Conservation (phyloP, 2,888 invertebrate species). For the Tanytarsus gracilentus region DNA sequence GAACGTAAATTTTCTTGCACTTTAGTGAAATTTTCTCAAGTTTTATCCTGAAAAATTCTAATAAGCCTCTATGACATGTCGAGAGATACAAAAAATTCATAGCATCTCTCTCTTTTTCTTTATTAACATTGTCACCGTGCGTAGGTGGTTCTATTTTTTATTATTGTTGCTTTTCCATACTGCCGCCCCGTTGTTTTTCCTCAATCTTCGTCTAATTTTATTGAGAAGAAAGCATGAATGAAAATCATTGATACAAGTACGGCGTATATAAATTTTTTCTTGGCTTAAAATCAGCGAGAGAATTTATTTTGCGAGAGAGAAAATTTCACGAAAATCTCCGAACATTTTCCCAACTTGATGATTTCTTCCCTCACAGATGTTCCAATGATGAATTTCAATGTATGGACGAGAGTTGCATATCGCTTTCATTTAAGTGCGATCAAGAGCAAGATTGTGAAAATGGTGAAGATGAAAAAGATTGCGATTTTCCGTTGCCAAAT, state of each 20-base stretch:
- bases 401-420: slow-evolving; percentile 62
- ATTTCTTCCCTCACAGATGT: slow-evolving; percentile 46
- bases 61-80: background rate
- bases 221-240: slow-evolving; percentile 22
- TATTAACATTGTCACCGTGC: slow-evolving; percentile 24
- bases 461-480: slow-evolving; percentile 15
- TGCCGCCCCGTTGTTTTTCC: slow-evolving; percentile 4
- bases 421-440: slow-evolving; percentile 65
- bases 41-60: too few species aligned
- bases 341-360: background rate
- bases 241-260: slow-evolving; percentile 19
- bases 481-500: slow-evolving; percentile 43
- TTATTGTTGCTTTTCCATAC: slow-evolving; percentile 25
- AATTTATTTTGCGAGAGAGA: slow-evolving; percentile 13
- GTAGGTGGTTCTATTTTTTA: slow-evolving; percentile 27
- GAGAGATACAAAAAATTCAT: background rate
- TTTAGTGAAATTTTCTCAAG: background rate
- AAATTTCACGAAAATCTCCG: slow-evolving; percentile 4
- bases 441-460: slow-evolving; percentile 58
- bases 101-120: background rate
- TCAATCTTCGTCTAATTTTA: slow-evolving; percentile 14
- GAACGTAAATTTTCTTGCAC: slow-evolving; percentile 47
- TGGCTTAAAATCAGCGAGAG: too few species aligned
- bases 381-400: slow-evolving; percentile 65
- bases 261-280: too few species aligned